Base-by-base conservation (phyloP, 2,888 invertebrate genomes). In the Stenichneumon culpator region DNA sequence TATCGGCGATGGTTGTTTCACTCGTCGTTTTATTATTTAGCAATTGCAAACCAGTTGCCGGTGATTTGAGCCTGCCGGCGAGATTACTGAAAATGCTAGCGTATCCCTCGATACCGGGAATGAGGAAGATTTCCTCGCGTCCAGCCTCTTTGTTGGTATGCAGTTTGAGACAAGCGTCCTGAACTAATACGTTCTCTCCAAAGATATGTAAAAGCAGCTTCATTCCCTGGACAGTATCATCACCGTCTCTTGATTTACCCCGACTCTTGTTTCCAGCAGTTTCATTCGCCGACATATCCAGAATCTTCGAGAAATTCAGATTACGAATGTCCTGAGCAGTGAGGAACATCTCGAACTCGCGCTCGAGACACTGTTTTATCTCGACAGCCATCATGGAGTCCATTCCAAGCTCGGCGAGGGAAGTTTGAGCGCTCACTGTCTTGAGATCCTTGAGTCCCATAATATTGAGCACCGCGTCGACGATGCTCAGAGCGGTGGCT, bases 341-440 rank as follows among this genome's bases (percentile, higher is more conserved):
- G 3, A 99, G 95, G 92, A 97, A 96, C 75, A 99, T 95, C 91
- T 99, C 98, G 92, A 97, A 98, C 92, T 98, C 98, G 89, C 98
- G 95, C 93, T 99, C 98, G 1, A 99, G 94, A 0, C 97, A 97
- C 94, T 99, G 98, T 90, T 99, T 99, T 88, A 99, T 98, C 94
- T 99, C 99, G 0, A 99, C 98, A 0, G 98, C 98, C 98, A 98
- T 99, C 95, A 99, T 96, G 1, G 99, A 99, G 94, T 99, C 99
- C 96, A 99, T 97, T 50, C 99, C 99, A 86, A 99, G 95, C 39
- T 39, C 39, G 11, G 39, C 39, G 2, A 39, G 39, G 5, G 39
- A 39, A 39, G 39, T 39, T 9, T 39, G 39, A 2, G 39, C 11
- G 39, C 39, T 39, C 39, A 39, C 39, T 39, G 39, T 39, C 39